Evolutionary conservation across 2,888 invertebrate species (phyloP).

Genomic region (Harmothoe impar): DNA sequence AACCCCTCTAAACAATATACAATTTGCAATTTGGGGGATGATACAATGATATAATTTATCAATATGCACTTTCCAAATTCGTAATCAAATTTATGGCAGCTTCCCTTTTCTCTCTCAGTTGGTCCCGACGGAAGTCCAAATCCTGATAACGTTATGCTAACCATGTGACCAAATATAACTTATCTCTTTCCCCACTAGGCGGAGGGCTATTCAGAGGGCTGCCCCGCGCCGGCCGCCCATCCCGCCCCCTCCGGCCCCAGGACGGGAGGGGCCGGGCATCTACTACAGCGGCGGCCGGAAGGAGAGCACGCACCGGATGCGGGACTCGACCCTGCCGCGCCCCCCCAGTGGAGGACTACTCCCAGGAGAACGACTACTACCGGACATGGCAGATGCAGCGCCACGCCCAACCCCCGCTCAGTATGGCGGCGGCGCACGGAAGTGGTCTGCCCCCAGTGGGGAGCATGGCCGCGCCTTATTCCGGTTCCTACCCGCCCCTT

Average conservation of each 20-base stretch:
- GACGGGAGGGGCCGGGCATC: conserved; percentile 18
- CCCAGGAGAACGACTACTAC: conserved; percentile 63
- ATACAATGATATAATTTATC: too few species aligned
- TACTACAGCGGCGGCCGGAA: conserved; percentile 58
- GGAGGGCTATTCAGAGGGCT: conserved; percentile 17
- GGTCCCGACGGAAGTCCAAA: too few species aligned
- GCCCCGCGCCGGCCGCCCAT: not conserved
- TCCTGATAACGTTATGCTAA: too few species aligned
- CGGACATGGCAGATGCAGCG: conserved; percentile 63
- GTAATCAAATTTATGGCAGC: too few species aligned
- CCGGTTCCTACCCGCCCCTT: conserved; percentile 30
- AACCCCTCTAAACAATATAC: too few species aligned
- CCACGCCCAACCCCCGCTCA: conserved; percentile 27
- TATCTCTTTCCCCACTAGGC: not conserved
- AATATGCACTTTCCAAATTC: too few species aligned
- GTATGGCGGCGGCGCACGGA: not conserved
- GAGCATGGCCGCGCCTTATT: not conserved
- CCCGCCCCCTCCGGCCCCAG: not conserved
- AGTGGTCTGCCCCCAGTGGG: not conserved
- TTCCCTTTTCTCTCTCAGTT: too few species aligned
- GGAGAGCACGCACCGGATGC: conserved; percentile 16
- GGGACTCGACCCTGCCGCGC: conserved; percentile 47
- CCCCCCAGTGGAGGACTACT: conserved; percentile 37
- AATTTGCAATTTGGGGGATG: too few species aligned
- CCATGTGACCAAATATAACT: not conserved